Percentiles rank a stretch among this genome's conserved stretches.
These are phyloP conservation scores for Hydrolagus affinis DNA, from an alignment of 2,113 vertebrate genomes.

Conservation along the genomic window DNA sequence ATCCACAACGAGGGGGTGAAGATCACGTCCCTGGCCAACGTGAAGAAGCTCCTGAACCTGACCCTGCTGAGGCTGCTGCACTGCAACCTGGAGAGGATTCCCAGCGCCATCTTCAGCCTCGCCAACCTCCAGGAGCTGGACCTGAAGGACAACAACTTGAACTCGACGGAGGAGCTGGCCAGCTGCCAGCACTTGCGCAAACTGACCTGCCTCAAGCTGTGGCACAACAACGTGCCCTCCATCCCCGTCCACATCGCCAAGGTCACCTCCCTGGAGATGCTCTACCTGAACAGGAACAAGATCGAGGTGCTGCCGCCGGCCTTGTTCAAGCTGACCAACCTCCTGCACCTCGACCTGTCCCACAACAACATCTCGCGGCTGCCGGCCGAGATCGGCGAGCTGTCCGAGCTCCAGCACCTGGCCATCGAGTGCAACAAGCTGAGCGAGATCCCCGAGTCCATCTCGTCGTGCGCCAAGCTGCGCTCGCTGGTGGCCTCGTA, in stretches of 20 bases:
- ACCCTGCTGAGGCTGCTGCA: slow-evolving; percentile 21
- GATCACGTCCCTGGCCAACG: slow-evolving; percentile 4
- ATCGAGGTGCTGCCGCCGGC: slow-evolving; percentile 9
- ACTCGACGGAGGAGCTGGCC: slow-evolving; percentile 27
- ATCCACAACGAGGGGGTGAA: slow-evolving; percentile 28
- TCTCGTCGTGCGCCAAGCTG: slow-evolving; percentile 29
- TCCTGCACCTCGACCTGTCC: slow-evolving; percentile 18
- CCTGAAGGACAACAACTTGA: slow-evolving; percentile 27
- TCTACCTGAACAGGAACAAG: slow-evolving; percentile 30
- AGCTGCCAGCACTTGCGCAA: slow-evolving; percentile 23
- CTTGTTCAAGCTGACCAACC: slow-evolving; percentile 24
- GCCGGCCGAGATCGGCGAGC: slow-evolving; percentile 12
- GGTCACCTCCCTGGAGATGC: slow-evolving; percentile 20
- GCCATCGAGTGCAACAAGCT: slow-evolving; percentile 13
- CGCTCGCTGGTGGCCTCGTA: slow-evolving; percentile 5
- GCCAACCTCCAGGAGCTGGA: slow-evolving; percentile 25
- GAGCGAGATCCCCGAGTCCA: not conserved
- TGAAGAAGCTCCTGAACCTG: slow-evolving; percentile 26
- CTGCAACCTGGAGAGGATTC: slow-evolving; percentile 26
- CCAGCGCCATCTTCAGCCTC: slow-evolving; percentile 20
- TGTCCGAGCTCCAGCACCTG: slow-evolving; percentile 15
- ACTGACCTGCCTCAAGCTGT: slow-evolving; percentile 24
- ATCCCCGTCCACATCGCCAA: slow-evolving; percentile 30
- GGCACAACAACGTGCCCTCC: slow-evolving; percentile 30
- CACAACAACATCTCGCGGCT: slow-evolving; percentile 26